phyloP scores from a whole-genome alignment of 2,113 vertebrate genomes.

The Athene noctua region DNA sequence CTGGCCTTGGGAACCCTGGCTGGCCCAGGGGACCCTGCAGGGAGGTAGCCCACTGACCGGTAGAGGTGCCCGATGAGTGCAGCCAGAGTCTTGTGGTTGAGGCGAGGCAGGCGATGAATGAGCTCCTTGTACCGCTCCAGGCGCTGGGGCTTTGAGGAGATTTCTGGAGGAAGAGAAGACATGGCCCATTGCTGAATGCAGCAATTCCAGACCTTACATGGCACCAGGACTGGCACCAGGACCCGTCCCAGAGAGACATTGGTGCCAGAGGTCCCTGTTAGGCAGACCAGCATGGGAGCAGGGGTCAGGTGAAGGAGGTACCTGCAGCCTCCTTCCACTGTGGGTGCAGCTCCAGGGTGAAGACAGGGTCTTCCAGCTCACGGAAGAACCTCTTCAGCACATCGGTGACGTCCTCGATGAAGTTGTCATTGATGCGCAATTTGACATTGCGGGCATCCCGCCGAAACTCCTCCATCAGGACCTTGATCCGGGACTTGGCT shows the following conservation, averaged over 20 bases:
- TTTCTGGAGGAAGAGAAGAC: constrained; percentile 65
- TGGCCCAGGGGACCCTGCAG: accelerated
- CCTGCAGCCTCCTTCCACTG: constrained; percentile 93
- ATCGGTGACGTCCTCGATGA: constrained; percentile 95
- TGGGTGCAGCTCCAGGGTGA: constrained; percentile 87
- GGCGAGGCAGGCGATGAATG: constrained; percentile 85
- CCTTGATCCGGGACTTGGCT: constrained; percentile 90
- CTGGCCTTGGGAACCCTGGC: neutral
- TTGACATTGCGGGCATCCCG: constrained; percentile 93
- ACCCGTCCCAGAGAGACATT: accelerated
- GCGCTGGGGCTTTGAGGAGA: constrained; percentile 78
- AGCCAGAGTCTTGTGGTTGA: constrained; percentile 90
- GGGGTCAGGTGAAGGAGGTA: constrained; percentile 22
- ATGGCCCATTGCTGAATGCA: neutral
- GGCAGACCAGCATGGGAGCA: neutral
- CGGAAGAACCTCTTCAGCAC: constrained; percentile 97
- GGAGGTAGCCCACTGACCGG: constrained; percentile 74
- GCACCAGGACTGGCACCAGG: neutral
- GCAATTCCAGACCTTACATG: neutral
- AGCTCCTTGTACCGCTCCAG: constrained; percentile 92
- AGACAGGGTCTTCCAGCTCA: constrained; percentile 92
- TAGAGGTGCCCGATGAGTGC: constrained; percentile 93
- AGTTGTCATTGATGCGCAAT: constrained; percentile 92
- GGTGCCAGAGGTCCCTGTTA: no score
- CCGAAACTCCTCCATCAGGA: constrained; percentile 94